A percentile compares a stretch with the other conserved stretches of the same genome.
Conservation (phyloP, 2,113 vertebrate species). For the Tetrax tetrax region DNA sequence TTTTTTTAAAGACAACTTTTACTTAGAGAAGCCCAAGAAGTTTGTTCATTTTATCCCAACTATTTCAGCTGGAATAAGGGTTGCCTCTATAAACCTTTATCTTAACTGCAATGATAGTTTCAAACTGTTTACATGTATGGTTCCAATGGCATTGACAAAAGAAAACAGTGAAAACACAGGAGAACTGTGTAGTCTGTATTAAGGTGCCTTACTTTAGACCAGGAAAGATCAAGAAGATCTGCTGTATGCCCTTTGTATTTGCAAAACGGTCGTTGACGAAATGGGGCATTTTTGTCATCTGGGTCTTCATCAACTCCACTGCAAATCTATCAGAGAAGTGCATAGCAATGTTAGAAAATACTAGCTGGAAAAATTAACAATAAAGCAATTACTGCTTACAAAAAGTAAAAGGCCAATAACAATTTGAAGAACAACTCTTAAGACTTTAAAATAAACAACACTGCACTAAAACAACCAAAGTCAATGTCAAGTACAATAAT, state of each 20-base stretch:
- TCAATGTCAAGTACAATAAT: not conserved
- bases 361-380: not conserved
- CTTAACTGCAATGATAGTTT: not conserved
- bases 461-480: not conserved
- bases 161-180: not conserved
- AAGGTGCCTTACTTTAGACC: constrained; percentile 91
- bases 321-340: constrained; percentile 75
- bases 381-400: not conserved
- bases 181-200: not conserved
- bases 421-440: not conserved
- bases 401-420: not conserved
- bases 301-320: constrained; percentile 88
- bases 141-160: not conserved
- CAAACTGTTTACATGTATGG: not conserved
- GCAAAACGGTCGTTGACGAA: constrained; percentile 94
- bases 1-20: not conserved
- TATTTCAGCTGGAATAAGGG: not conserved
- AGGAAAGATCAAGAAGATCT: constrained; percentile 97
- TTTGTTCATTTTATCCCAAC: not conserved
- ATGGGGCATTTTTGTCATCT: constrained; percentile 92
- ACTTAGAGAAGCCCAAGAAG: not conserved
- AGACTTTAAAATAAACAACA: not conserved
- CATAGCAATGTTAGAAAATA: not conserved
- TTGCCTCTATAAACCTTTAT: not conserved
- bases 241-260: constrained; percentile 99